Conservation (phyloP, 2,888 invertebrate species). For the Flabesymbios commensalis region DNA sequence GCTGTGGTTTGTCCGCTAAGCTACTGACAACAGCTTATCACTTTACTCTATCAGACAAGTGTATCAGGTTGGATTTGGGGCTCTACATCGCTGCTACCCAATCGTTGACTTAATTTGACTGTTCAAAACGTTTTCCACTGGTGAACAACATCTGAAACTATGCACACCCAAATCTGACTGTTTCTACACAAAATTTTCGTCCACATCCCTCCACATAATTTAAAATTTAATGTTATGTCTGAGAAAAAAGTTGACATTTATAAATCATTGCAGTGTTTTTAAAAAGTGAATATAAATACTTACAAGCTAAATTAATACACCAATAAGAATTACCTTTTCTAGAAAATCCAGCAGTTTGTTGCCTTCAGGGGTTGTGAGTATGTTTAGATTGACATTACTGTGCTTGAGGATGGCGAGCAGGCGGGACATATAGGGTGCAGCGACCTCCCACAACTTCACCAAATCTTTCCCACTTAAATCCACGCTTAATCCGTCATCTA, state of each 20-base stretch:
- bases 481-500: conserved; percentile 39
- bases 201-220: not conserved
- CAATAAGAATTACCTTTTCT: conserved; percentile 16
- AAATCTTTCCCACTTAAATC: conserved; percentile 37
- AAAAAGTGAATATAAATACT: not conserved
- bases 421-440: conserved; percentile 46
- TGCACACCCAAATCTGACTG: too few species aligned
- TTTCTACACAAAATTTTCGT: not conserved
- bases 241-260: not conserved
- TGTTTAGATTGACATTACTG: conserved; percentile 36
- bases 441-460: conserved; percentile 33
- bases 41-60: too few species aligned
- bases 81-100: too few species aligned
- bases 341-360: conserved; percentile 14
- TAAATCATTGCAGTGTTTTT: not conserved
- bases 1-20: too few species aligned
- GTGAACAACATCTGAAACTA: too few species aligned
- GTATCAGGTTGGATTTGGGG: too few species aligned
- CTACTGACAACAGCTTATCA: too few species aligned
- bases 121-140: too few species aligned
- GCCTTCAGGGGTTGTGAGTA: conserved; percentile 19
- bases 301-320: not conserved
- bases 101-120: too few species aligned
- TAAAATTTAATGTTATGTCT: not conserved
- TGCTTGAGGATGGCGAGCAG: conserved; percentile 51